Conservation (phyloP, 2,797 vertebrate species). For the Anolis apletophallus region DNA sequence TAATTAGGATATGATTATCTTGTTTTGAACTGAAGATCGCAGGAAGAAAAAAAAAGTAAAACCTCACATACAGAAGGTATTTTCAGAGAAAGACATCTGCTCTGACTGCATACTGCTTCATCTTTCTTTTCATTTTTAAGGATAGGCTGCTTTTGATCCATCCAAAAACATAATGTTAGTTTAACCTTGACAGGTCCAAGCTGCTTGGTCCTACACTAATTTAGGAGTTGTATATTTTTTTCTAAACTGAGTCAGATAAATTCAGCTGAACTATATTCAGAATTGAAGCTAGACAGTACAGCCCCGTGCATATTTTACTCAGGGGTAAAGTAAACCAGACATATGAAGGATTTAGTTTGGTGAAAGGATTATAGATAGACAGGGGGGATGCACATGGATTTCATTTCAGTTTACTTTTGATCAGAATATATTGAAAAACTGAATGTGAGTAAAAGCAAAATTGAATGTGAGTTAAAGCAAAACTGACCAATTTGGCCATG, state of each 20-base stretch:
- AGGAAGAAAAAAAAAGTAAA: constrained; percentile 46
- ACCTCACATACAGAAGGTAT: constrained; percentile 52
- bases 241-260: background rate
- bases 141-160: constrained; percentile 20
- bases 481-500: no score
- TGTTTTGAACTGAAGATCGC: constrained; percentile 70
- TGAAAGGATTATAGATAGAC: background rate
- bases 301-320: background rate
- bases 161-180: background rate
- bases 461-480: background rate
- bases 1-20: constrained; percentile 74
- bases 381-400: background rate
- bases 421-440: background rate
- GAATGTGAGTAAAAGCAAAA: background rate
- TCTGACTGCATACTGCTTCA: constrained; percentile 40
- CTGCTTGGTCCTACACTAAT: background rate
- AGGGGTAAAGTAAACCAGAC: background rate
- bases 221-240: background rate
- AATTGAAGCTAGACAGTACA: background rate
- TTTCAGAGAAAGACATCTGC: constrained; percentile 50
- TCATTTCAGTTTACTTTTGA: background rate
- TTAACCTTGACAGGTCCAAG: background rate
- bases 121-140: background rate
- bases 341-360: background rate
- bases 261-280: background rate